Conservation (phyloP, 2,113 vertebrate species). For the Orycteropus afer region DNA sequence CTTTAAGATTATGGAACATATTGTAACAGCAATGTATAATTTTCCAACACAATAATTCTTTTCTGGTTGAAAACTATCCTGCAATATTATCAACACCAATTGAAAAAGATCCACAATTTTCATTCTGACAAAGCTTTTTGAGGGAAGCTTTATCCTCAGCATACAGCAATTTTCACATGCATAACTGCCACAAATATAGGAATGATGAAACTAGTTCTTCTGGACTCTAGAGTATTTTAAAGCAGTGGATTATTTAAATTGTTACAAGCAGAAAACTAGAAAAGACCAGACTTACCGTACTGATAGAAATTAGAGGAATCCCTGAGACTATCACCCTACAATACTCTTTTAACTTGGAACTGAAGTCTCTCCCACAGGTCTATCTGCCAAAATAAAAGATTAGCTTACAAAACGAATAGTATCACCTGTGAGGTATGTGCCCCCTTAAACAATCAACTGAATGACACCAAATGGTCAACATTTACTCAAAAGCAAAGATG, state of each 20-base stretch:
- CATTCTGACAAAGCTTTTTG: constrained; percentile 79
- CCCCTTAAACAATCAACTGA: neutral
- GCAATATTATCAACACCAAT: constrained; percentile 82
- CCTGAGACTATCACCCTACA: neutral
- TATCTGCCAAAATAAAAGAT: neutral
- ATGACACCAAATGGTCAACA: neutral
- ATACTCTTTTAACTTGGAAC: neutral
- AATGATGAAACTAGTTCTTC: constrained; percentile 68
- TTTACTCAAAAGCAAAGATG: neutral
- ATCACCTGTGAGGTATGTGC: neutral
- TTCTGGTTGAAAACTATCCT: constrained; percentile 84
- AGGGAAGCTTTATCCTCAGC: constrained; percentile 66
- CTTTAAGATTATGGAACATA: constrained; percentile 81
- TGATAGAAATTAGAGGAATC: neutral
- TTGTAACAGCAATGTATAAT: constrained; percentile 82
- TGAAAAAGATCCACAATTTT: constrained; percentile 81
- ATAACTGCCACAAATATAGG: constrained; percentile 61
- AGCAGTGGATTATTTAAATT: constrained; percentile 68
- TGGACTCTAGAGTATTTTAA: constrained; percentile 62
- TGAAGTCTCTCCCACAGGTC: neutral
- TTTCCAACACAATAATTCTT: constrained; percentile 83
- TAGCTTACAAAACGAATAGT: neutral
- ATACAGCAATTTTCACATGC: constrained; percentile 75
- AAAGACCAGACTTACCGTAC: neutral
- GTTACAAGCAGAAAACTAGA: constrained; percentile 35